phyloP scores from a whole-genome alignment of 2,797 vertebrate genomes.

The Yasuhikotakia modesta region DNA sequence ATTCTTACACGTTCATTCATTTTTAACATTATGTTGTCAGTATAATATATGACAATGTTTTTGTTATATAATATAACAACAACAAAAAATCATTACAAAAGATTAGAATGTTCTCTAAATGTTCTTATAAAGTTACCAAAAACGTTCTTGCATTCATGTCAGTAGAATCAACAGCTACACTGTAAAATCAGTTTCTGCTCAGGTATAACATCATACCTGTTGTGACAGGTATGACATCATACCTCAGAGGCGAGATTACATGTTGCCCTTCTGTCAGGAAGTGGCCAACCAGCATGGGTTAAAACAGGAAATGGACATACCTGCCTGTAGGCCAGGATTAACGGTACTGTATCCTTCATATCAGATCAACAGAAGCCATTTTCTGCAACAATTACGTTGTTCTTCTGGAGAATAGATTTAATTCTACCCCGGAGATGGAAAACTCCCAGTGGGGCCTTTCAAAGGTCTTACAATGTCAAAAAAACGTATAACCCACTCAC shows the following conservation, averaged over 20 bases:
- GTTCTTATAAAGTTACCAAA: too few species aligned
- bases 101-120: too few species aligned
- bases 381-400: slow-evolving; percentile 49
- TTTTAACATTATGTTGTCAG: too few species aligned
- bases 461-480: slow-evolving; percentile 7
- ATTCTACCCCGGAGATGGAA: slow-evolving; percentile 26
- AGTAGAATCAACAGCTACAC: background rate
- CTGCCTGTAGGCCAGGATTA: slow-evolving; percentile 36
- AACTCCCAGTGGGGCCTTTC: background rate
- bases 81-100: too few species aligned
- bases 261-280: slow-evolving; percentile 27
- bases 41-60: too few species aligned
- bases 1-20: too few species aligned
- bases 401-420: slow-evolving; percentile 40
- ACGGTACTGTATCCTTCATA: slow-evolving; percentile 24
- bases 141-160: too few species aligned
- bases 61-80: too few species aligned
- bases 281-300: slow-evolving; percentile 38
- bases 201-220: too few species aligned
- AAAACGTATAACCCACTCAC: background rate
- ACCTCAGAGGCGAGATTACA: slow-evolving; percentile 9
- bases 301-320: slow-evolving; percentile 51
- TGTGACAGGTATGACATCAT: too few species aligned
- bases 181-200: slow-evolving; percentile 2
- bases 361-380: slow-evolving; percentile 45